Percentiles rank a stretch among this genome's conserved stretches.
Conservation (phyloP, 2,888 invertebrate species). For the Drosophila subquinaria region DNA sequence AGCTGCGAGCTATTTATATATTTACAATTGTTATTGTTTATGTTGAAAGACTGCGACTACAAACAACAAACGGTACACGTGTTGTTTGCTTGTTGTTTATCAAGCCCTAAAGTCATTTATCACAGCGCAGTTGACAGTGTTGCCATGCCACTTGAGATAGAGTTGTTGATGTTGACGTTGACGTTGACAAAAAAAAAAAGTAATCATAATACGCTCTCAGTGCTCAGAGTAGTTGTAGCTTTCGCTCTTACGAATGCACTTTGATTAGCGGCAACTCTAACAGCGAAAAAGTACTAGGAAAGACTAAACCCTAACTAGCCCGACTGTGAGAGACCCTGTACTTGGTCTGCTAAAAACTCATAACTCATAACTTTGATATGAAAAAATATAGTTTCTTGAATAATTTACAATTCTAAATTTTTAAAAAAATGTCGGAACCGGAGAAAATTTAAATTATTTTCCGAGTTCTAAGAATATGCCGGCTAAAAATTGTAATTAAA, state of each 20-base stretch:
- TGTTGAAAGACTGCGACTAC: neutral
- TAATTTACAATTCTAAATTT: too few relatives aligned
- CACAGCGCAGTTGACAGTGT: neutral
- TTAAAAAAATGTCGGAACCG: too few relatives aligned
- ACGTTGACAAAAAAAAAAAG: neutral
- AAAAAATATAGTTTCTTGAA: neutral
- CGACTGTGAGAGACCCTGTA: neutral
- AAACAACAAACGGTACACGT: conserved; percentile 19
- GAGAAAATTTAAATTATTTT: too few relatives aligned
- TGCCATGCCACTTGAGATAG: conserved; percentile 9
- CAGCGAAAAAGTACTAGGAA: neutral
- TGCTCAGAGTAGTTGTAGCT: neutral
- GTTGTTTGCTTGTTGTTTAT: conserved; percentile 14
- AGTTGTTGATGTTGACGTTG: conserved; percentile 6
- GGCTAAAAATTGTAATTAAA: too few relatives aligned
- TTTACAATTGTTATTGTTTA: conserved; percentile 26
- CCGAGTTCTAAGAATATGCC: too few relatives aligned
- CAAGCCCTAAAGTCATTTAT: conserved; percentile 4
- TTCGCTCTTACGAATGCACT: conserved; percentile 4
- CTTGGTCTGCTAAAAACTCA: neutral
- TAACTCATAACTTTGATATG: neutral
- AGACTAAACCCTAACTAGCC: too few relatives aligned
- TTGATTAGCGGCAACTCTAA: conserved; percentile 8
- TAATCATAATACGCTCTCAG: conserved; percentile 16
- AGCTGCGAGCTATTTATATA: conserved; percentile 19